These are phyloP conservation scores for Ibycter americanus DNA, from an alignment of 2,797 vertebrate species.

Conservation along the genomic window DNA sequence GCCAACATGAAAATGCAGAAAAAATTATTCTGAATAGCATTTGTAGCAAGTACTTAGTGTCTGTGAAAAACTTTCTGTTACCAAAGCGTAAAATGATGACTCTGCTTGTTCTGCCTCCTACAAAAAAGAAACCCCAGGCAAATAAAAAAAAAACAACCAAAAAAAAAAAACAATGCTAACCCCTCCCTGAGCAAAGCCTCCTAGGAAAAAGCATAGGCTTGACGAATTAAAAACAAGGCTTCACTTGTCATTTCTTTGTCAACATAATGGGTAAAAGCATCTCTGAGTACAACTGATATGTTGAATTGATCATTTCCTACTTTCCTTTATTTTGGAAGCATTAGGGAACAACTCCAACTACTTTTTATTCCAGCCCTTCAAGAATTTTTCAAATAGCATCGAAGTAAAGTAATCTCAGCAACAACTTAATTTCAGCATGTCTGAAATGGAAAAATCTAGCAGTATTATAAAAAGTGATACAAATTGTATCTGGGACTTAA, in stretches of 20 bases:
- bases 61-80: neutral
- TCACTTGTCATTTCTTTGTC: neutral
- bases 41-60: neutral
- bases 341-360: neutral
- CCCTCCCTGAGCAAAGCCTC: neutral
- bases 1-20: neutral
- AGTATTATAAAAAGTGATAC: neutral
- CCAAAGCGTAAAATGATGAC: neutral
- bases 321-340: neutral
- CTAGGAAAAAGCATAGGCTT: neutral
- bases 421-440: neutral
- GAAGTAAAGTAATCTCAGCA: neutral
- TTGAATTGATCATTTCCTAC: neutral
- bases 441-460: neutral
- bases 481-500: neutral
- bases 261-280: neutral
- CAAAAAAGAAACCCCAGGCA: neutral
- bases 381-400: neutral
- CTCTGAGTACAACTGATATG: neutral
- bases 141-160: neutral
- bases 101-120: neutral
- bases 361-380: neutral
- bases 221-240: neutral
- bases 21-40: neutral
- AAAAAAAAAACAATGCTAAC: neutral